Evolutionary conservation across 1,140 invertebrate genomes (phyloP).

Genomic region (Diachasma alloeum): DNA sequence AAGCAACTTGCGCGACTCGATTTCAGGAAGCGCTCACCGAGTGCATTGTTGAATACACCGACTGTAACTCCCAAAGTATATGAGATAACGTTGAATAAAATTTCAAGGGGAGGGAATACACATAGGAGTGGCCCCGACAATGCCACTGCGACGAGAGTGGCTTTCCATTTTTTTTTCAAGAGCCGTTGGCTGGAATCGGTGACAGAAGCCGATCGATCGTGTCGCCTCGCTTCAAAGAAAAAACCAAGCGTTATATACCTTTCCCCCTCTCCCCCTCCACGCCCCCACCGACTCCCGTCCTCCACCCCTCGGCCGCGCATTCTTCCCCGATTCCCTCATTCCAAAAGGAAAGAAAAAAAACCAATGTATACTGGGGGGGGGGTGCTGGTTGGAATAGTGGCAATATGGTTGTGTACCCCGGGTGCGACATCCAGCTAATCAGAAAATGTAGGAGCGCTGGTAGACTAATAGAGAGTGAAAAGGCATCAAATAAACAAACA

Average conservation of each 20-base stretch:
- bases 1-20: conserved; percentile 17
- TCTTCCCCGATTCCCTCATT: neutral
- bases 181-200: conserved; percentile 38
- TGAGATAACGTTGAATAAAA: conserved; percentile 7
- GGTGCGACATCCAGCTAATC: conserved; percentile 62
- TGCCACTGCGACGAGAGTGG: conserved; percentile 17
- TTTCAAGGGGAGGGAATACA: neutral
- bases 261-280: neutral
- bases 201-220: conserved; percentile 50
- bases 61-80: neutral
- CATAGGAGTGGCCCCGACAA: conserved; percentile 5
- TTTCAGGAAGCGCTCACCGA: conserved; percentile 20
- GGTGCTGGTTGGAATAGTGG: neutral
- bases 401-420: conserved; percentile 23
- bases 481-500: conserved; percentile 67
- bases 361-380: conserved; percentile 23
- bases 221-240: conserved; percentile 45
- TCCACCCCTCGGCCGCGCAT: neutral
- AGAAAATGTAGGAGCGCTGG: conserved; percentile 63
- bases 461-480: conserved; percentile 66
- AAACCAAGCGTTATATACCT: neutral
- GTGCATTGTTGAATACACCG: conserved; percentile 19
- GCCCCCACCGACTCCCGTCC: neutral
- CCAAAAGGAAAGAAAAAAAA: neutral
- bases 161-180: conserved; percentile 11